Evolutionary conservation across 2,888 invertebrate genomes (phyloP).

Genomic region (Cheilosia impressa): DNA sequence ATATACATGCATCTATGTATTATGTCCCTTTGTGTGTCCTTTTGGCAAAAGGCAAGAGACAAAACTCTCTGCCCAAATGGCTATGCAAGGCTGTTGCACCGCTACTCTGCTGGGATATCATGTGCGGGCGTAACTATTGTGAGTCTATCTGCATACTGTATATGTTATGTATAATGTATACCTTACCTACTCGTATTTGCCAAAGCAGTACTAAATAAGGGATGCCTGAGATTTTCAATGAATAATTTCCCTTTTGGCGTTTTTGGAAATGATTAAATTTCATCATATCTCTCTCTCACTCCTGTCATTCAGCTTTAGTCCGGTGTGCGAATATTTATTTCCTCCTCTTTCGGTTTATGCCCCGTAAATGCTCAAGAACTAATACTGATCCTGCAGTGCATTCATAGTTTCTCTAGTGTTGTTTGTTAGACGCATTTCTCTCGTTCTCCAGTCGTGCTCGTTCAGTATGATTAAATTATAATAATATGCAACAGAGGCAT

Average conservation of each 20-base stretch:
- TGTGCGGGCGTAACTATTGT: slow-evolving; percentile 10
- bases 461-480: slow-evolving; percentile 42
- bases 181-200: slow-evolving; percentile 7
- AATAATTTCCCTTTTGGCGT: slow-evolving; percentile 71
- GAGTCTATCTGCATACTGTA: neutral
- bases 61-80: slow-evolving; percentile 1
- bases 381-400: slow-evolving; percentile 31
- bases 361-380: slow-evolving; percentile 42
- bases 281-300: slow-evolving; percentile 47
- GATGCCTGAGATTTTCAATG: slow-evolving; percentile 73
- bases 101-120: slow-evolving; percentile 34
- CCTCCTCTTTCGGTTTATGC: slow-evolving; percentile 19
- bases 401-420: neutral
- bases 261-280: slow-evolving; percentile 73
- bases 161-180: neutral
- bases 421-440: slow-evolving; percentile 47
- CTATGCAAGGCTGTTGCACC: slow-evolving; percentile 68
- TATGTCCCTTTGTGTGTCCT: slow-evolving; percentile 30
- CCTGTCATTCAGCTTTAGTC: slow-evolving; percentile 10
- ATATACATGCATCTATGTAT: neutral
- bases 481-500: slow-evolving; percentile 36
- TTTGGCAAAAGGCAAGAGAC: slow-evolving; percentile 19
- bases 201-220: slow-evolving; percentile 37
- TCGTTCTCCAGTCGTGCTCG: neutral
- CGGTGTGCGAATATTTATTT: neutral